Percentiles rank a stretch among this genome's conserved stretches.
Evolutionary conservation across 2,888 invertebrate species (phyloP).

Genomic region (Isoperla grammatica): DNA sequence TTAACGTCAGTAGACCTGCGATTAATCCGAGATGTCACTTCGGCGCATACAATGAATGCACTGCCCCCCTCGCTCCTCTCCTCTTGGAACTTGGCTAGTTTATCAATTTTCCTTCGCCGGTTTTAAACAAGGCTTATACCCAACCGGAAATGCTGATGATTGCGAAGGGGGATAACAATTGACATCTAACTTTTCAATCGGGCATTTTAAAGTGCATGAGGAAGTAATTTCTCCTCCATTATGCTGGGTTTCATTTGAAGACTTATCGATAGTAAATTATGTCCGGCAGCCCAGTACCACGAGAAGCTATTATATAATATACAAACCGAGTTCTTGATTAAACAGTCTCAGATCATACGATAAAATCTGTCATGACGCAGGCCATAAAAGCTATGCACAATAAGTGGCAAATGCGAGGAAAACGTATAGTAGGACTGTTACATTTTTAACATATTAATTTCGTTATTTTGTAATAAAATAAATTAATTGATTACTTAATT

Average conservation of each 20-base stretch:
- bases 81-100: not conserved
- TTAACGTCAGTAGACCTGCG: slow-evolving; percentile 27
- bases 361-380: too few relatives aligned
- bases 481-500: too few relatives aligned
- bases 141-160: slow-evolving; percentile 21
- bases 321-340: not conserved
- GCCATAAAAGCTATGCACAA: too few relatives aligned
- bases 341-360: too few relatives aligned
- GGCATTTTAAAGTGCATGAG: slow-evolving; percentile 13
- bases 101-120: slow-evolving; percentile 12
- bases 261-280: not conserved
- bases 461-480: too few relatives aligned
- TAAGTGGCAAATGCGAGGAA: too few relatives aligned
- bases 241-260: not conserved
- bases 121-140: not conserved
- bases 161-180: slow-evolving; percentile 17
- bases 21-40: slow-evolving; percentile 29
- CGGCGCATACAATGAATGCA: not conserved
- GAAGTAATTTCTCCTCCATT: slow-evolving; percentile 16
- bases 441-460: too few relatives aligned
- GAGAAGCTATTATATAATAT: not conserved
- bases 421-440: too few relatives aligned
- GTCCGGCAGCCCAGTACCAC: not conserved
- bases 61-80: too few relatives aligned
- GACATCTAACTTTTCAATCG: slow-evolving; percentile 16